A percentile compares a stretch with the other conserved stretches of the same genome.
phyloP scores from a whole-genome alignment of 1,140 invertebrate genomes.

The Metopolophium dirhodum region DNA sequence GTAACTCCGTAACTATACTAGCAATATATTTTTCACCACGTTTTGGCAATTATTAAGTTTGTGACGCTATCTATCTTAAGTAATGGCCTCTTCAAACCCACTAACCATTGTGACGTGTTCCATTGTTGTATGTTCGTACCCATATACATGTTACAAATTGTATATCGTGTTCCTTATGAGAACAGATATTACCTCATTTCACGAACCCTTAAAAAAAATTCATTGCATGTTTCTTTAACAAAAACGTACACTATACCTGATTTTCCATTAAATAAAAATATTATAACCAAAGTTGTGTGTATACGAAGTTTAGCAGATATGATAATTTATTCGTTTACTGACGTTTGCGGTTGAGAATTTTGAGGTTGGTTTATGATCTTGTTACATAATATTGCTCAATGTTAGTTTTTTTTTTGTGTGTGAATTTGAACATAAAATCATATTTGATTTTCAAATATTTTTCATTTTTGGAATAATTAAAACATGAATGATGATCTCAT shows the following conservation, averaged over 20 bases:
- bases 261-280: background rate
- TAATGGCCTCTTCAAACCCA: background rate
- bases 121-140: background rate
- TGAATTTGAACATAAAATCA: background rate
- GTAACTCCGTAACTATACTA: background rate
- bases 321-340: background rate
- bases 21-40: background rate
- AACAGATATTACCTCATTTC: background rate
- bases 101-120: background rate
- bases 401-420: background rate
- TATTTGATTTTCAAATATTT: background rate
- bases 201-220: background rate
- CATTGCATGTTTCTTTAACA: background rate
- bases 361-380: background rate
- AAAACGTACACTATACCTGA: background rate
- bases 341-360: background rate
- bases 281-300: background rate
- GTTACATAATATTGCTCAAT: background rate
- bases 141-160: background rate
- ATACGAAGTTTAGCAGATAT: background rate
- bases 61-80: background rate
- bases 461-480: background rate
- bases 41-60: constrained; percentile 7
- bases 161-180: background rate
- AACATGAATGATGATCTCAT: no score